Conservation (phyloP, 2,113 vertebrate genomes). For the Grammomys dolichurus region DNA sequence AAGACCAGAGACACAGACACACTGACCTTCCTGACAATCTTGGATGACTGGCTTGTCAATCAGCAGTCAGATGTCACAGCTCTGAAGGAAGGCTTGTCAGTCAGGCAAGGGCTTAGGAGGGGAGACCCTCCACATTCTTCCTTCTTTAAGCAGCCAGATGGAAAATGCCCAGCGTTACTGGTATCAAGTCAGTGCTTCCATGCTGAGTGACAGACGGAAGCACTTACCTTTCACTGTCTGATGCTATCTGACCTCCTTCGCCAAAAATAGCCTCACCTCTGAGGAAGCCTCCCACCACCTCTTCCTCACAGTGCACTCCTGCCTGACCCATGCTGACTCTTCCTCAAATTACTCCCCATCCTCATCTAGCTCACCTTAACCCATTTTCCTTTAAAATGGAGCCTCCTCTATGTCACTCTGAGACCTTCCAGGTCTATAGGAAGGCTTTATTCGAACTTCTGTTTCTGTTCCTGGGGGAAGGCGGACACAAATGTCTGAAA, state of each 20-base stretch:
- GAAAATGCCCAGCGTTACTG: not conserved
- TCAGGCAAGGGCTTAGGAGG: not conserved
- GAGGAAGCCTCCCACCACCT: not conserved
- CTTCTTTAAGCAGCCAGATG: not conserved
- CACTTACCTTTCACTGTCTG: not conserved
- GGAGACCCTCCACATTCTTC: not conserved
- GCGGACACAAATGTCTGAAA: not conserved
- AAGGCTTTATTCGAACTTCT: not conserved
- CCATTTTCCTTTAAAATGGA: not conserved
- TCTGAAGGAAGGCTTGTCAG: accelerated
- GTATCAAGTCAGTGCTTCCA: not conserved
- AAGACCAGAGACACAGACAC: not conserved
- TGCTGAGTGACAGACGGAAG: not conserved
- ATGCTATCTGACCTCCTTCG: not conserved
- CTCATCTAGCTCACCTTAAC: not conserved
- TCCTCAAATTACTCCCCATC: not conserved
- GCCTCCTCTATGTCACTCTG: not conserved
- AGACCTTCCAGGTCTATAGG: not conserved
- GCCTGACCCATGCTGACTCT: not conserved
- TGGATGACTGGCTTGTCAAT: conserved; percentile 45
- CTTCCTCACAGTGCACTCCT: not conserved
- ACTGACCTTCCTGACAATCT: conserved; percentile 36
- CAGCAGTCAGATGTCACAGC: not conserved
- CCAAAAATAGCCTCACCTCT: not conserved
- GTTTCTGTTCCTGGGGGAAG: not conserved